Evolutionary conservation across 2,888 invertebrate species (phyloP).

Genomic region (Thymelicus sylvestris): DNA sequence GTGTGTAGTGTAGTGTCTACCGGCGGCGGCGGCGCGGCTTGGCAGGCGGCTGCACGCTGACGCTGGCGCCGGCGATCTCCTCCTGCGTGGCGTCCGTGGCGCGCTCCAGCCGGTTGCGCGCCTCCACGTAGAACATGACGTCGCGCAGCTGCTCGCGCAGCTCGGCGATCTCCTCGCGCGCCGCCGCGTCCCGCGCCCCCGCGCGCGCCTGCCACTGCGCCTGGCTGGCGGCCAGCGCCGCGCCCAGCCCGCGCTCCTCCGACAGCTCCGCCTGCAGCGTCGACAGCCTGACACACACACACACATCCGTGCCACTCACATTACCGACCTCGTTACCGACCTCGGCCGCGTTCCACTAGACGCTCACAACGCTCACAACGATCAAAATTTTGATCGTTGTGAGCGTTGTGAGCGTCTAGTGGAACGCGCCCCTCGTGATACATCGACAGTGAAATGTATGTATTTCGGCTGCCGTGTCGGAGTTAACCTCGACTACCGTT

Average conservation of each 20-base stretch:
- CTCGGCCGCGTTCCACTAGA: too few species aligned
- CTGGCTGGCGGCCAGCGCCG: slow-evolving; percentile 66
- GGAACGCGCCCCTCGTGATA: too few species aligned
- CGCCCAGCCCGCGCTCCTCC: slow-evolving; percentile 94
- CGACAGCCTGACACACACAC: slow-evolving; percentile 41
- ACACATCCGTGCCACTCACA: not conserved
- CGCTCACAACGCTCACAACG: too few species aligned
- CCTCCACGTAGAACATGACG: slow-evolving; percentile 98
- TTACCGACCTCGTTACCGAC: too few species aligned
- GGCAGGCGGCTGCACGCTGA: slow-evolving; percentile 51
- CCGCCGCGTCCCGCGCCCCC: slow-evolving; percentile 54
- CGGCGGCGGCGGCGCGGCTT: slow-evolving; percentile 40
- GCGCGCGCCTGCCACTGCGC: slow-evolving; percentile 71
- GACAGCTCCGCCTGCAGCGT: slow-evolving; percentile 87
- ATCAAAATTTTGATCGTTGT: too few species aligned
- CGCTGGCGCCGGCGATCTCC: slow-evolving; percentile 61
- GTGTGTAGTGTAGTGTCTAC: not conserved
- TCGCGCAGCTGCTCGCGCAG: slow-evolving; percentile 97
- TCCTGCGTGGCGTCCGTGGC: slow-evolving; percentile 52
- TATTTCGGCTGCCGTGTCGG: too few species aligned
- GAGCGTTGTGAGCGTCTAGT: too few species aligned
- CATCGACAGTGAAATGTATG: too few species aligned
- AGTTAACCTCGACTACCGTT: too few species aligned
- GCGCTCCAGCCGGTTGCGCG: slow-evolving; percentile 78
- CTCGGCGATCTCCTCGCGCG: slow-evolving; percentile 70